Evolutionary conservation across 2,113 vertebrate species (phyloP).

Genomic region (Merops nubicus): DNA sequence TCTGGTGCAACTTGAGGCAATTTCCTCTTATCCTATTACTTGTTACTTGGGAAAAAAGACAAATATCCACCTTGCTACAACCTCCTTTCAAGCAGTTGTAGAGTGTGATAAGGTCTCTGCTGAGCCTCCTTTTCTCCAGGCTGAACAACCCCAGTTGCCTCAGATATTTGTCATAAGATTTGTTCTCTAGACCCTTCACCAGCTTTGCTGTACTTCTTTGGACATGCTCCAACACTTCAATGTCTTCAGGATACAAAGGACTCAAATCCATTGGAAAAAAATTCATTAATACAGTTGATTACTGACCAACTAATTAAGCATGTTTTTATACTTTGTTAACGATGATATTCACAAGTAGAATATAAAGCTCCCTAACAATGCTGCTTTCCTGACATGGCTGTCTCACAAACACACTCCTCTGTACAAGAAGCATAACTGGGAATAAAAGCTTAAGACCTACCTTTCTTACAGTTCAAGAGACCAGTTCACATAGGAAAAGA

Average conservation of each 20-base stretch:
- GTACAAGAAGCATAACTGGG: not conserved
- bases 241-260: not conserved
- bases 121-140: not conserved
- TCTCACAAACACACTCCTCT: not conserved
- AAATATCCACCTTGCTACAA: rapidly evolving
- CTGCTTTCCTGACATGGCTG: not conserved
- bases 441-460: not conserved
- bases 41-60: not conserved
- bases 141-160: not conserved
- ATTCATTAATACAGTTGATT: not conserved
- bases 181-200: not conserved
- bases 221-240: not conserved
- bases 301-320: not conserved
- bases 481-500: not conserved
- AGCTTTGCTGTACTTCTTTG: not conserved
- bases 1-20: not conserved
- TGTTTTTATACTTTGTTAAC: not conserved
- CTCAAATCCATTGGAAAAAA: not conserved
- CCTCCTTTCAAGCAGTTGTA: not conserved
- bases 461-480: not conserved
- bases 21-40: not conserved
- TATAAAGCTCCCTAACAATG: not conserved
- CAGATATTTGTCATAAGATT: not conserved
- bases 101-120: not conserved
- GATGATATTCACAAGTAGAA: not conserved